A percentile compares a stretch with the other conserved stretches of the same genome.
Evolutionary conservation across 1,140 invertebrate species (phyloP).

Genomic region (Trachymyrmex septentrionalis): DNA sequence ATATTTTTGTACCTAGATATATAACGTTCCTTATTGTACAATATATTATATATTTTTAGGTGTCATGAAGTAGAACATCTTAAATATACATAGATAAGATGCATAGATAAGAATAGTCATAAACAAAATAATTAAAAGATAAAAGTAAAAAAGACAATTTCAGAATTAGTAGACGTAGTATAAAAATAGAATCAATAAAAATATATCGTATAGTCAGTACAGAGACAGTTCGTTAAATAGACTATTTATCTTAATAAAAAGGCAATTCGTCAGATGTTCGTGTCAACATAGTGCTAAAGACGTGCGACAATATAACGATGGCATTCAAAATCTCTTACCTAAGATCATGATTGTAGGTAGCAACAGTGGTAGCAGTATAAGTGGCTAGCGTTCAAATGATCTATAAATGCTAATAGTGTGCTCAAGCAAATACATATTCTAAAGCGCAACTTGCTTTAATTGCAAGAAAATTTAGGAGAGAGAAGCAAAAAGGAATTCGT

Average conservation of each 20-base stretch:
- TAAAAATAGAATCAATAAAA: slow-evolving; percentile 3
- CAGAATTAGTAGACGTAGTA: not conserved
- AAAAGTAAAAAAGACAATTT: not conserved
- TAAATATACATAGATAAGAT: not conserved
- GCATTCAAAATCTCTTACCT: slow-evolving; percentile 71
- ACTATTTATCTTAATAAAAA: slow-evolving; percentile 6
- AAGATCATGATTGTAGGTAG: slow-evolving; percentile 67
- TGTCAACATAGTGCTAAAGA: slow-evolving; percentile 42
- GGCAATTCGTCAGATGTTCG: slow-evolving; percentile 30
- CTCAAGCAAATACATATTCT: slow-evolving; percentile 36
- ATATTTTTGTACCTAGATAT: not conserved
- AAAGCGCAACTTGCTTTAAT: slow-evolving; percentile 29
- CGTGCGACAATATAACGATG: slow-evolving; percentile 47
- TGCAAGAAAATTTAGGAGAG: slow-evolving; percentile 18
- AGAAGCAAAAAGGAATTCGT: not conserved
- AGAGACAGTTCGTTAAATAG: not conserved
- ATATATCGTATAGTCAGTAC: not conserved
- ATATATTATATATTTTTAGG: not conserved
- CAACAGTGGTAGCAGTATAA: slow-evolving; percentile 68
- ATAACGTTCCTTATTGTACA: not conserved
- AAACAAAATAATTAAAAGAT: not conserved
- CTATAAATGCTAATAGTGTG: slow-evolving; percentile 56
- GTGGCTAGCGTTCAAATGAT: slow-evolving; percentile 62
- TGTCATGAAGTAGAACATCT: not conserved
- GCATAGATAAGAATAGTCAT: not conserved